Conservation (phyloP, 2,113 vertebrate species). For the Gopherus flavomarginatus region DNA sequence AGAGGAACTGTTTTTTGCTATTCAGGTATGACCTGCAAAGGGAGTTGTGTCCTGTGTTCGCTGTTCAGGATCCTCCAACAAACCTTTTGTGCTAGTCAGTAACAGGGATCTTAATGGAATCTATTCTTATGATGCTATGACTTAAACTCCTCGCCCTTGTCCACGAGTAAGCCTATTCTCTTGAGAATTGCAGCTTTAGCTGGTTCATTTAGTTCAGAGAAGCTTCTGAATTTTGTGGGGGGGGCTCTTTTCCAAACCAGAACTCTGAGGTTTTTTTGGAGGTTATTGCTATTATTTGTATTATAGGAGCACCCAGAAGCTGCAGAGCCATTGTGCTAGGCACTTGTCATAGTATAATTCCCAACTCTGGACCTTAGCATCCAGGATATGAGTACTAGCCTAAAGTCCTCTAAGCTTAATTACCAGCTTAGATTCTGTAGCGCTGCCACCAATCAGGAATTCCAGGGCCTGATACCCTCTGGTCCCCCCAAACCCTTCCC, state of each 20-base stretch:
- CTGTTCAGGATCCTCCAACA: neutral
- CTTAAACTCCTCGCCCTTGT: neutral
- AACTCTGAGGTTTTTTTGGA: neutral
- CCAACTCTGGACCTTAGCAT: too few species aligned
- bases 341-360: too few species aligned
- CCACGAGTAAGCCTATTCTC: neutral
- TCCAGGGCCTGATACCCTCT: too few species aligned
- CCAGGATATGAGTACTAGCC: too few species aligned
- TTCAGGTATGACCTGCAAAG: neutral
- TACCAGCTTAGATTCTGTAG: too few species aligned
- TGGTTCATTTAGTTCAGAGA: neutral
- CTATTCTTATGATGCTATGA: neutral
- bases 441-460: too few species aligned
- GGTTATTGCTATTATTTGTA: neutral
- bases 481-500: too few species aligned
- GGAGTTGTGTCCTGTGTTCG: neutral
- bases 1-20: neutral
- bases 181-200: neutral
- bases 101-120: accelerated
- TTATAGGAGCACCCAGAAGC: neutral
- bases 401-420: too few species aligned
- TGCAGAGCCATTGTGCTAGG: neutral
- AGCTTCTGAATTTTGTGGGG: neutral
- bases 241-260: neutral
- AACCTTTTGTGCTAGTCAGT: neutral